Conservation (phyloP, 2,797 vertebrate species). For the Molossus molossus region DNA sequence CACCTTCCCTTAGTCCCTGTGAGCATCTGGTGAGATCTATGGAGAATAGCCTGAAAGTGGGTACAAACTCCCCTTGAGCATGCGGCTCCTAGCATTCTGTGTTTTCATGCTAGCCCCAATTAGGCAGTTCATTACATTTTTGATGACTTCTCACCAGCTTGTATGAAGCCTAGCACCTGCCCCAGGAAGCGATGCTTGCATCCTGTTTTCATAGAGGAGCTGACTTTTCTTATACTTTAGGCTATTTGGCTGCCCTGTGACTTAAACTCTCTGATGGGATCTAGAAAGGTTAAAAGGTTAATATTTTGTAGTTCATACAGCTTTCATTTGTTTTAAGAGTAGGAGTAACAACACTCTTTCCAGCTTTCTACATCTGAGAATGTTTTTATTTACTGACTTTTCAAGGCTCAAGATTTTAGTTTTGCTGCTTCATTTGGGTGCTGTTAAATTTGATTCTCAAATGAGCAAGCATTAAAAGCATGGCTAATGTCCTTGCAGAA, state of each 20-base stretch:
- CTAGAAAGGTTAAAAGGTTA: constrained; percentile 36
- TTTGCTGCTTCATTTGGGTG: constrained; percentile 25
- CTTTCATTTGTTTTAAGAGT: constrained; percentile 5
- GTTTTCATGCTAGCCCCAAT: background rate
- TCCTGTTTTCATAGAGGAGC: background rate
- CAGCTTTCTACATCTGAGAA: background rate
- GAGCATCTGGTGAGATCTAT: background rate
- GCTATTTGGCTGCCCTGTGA: background rate
- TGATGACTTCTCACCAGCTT: background rate
- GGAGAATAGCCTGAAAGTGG: background rate
- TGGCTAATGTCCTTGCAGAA: constrained; percentile 90
- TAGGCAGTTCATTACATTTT: background rate
- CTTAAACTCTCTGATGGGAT: background rate
- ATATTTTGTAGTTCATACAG: background rate
- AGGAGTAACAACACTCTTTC: background rate
- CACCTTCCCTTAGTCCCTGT: background rate
- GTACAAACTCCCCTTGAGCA: background rate
- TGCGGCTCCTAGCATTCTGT: background rate
- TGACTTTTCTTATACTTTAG: background rate
- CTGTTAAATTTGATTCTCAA: constrained; percentile 3
- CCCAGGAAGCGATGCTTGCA: background rate
- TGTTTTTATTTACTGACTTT: background rate
- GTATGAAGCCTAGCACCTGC: background rate
- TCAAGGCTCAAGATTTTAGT: constrained; percentile 23
- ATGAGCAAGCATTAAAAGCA: constrained; percentile 11